phyloP scores from a whole-genome alignment of 1,140 invertebrate genomes.

The Caerostris darwini region DNA sequence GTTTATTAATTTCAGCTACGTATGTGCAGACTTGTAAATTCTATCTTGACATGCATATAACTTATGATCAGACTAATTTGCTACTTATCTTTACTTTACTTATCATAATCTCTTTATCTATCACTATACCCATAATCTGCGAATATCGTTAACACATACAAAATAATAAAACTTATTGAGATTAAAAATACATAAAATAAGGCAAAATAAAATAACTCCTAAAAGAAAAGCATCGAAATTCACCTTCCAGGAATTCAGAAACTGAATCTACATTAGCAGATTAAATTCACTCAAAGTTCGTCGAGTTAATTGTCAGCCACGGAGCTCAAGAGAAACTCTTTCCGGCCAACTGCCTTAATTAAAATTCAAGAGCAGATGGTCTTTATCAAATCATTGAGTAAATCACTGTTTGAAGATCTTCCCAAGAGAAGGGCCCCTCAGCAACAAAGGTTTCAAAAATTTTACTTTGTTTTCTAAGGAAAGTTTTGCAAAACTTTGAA shows the following conservation, averaged over 20 bases:
- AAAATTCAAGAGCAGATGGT: constrained; percentile 38
- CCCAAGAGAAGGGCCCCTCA: neutral
- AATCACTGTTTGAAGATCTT: constrained; percentile 46
- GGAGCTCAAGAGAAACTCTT: neutral
- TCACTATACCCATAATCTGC: no score
- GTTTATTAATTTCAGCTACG: no score
- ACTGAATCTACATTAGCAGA: neutral
- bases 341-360: constrained; percentile 1
- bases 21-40: no score
- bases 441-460: neutral
- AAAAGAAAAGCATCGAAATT: neutral
- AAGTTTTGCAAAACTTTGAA: constrained; percentile 8
- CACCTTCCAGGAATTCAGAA: neutral
- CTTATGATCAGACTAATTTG: no score
- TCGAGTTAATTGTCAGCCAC: neutral
- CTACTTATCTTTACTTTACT: no score
- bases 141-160: no score
- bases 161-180: no score
- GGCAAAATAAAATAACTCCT: no score
- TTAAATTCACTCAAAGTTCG: neutral
- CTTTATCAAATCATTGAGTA: constrained; percentile 24
- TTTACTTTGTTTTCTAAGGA: neutral
- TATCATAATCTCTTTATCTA: no score
- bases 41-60: no score
- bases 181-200: no score